Conservation (phyloP, 2,797 vertebrate species). For the Pseudopleuronectes americanus region DNA sequence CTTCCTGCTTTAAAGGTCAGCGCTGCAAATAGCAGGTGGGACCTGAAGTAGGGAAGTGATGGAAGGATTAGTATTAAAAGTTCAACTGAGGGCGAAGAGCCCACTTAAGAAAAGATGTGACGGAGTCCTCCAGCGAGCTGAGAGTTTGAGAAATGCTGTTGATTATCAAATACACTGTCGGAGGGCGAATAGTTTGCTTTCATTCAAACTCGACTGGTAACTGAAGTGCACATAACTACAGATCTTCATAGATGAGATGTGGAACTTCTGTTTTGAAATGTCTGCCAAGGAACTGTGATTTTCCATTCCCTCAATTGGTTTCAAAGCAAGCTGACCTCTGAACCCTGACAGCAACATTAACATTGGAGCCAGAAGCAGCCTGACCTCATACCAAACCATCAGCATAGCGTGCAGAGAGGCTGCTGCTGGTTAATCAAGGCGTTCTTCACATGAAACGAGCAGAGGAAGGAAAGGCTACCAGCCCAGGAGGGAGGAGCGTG, state of each 20-base stretch:
- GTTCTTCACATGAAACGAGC: constrained; percentile 54
- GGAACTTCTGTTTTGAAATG: background rate
- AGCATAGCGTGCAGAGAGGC: constrained; percentile 30
- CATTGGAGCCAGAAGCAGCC: constrained; percentile 24
- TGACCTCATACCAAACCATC: constrained; percentile 35
- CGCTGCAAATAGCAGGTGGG: constrained; percentile 67
- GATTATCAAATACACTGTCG: too few species aligned
- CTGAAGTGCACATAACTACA: background rate
- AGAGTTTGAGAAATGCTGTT: background rate
- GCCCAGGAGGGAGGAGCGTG: constrained; percentile 54
- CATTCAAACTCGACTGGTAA: constrained; percentile 4
- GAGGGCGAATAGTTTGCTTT: constrained; percentile 6
- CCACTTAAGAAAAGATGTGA: constrained; percentile 38
- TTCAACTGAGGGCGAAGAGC: constrained; percentile 52
- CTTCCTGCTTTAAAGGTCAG: constrained; percentile 81
- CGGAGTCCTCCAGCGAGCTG: constrained; percentile 6
- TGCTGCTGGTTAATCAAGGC: constrained; percentile 53
- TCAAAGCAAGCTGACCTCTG: constrained; percentile 26
- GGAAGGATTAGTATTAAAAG: constrained; percentile 65
- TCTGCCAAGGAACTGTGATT: constrained; percentile 3
- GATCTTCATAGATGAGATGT: background rate
- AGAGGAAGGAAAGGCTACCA: constrained; percentile 60
- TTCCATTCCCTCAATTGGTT: constrained; percentile 7
- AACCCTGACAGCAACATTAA: background rate
- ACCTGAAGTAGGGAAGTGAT: constrained; percentile 63